Evolutionary conservation across 2,888 invertebrate genomes (phyloP).

Genomic region (Ophraella communa): DNA sequence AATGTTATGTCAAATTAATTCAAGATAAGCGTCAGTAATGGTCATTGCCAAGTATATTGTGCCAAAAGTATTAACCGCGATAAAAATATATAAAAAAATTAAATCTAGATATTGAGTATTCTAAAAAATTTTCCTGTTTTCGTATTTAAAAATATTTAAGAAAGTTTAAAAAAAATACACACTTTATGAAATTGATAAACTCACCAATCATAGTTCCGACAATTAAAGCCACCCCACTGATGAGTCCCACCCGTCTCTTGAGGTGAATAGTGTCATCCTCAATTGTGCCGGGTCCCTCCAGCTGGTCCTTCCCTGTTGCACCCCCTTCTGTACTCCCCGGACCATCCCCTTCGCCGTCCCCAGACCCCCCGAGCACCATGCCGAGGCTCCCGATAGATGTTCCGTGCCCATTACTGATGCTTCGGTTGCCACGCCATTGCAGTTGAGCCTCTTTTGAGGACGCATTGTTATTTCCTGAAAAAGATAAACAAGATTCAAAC

Average conservation of each 20-base stretch:
- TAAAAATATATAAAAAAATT: too few relatives aligned
- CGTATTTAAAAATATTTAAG: too few relatives aligned
- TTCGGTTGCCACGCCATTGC: conserved; percentile 57
- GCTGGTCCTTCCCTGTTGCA: conserved; percentile 67
- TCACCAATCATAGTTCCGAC: conserved; percentile 97
- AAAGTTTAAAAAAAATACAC: not conserved
- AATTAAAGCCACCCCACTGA: conserved; percentile 99
- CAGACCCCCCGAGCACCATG: conserved; percentile 62
- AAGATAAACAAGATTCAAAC: not conserved
- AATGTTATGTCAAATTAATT: too few relatives aligned
- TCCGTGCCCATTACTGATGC: conserved; percentile 55
- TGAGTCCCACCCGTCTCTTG: conserved; percentile 98
- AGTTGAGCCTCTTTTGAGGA: conserved; percentile 57
- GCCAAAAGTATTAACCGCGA: too few relatives aligned
- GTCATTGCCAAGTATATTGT: too few relatives aligned
- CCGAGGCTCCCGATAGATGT: conserved; percentile 57
- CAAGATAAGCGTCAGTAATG: too few relatives aligned
- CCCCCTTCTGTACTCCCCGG: conserved; percentile 59
- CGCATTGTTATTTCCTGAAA: conserved; percentile 60
- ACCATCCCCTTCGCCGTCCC: conserved; percentile 56
- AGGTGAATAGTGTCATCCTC: conserved; percentile 97
- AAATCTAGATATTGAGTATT: too few relatives aligned
- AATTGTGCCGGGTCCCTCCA: conserved; percentile 90
- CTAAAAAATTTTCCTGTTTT: too few relatives aligned
- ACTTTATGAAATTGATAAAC: conserved; percentile 47